phyloP scores from a whole-genome alignment of 2,113 vertebrate genomes.

The Hippocampus comes region DNA sequence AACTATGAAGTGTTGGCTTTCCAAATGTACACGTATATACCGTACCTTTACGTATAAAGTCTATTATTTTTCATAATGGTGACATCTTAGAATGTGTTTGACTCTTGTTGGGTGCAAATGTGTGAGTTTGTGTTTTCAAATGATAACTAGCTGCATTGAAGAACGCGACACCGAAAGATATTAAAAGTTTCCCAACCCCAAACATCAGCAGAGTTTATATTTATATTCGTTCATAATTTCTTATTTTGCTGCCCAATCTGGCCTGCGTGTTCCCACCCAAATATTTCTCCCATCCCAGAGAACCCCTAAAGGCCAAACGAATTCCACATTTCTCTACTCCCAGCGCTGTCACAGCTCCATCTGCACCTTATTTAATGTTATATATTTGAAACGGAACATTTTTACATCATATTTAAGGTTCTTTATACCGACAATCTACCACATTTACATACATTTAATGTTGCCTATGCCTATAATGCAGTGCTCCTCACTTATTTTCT shows the following conservation, averaged over 20 bases:
- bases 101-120: too few relatives aligned
- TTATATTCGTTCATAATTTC: neutral
- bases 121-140: neutral
- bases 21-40: too few relatives aligned
- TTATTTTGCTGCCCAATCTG: neutral
- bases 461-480: neutral
- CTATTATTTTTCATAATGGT: too few relatives aligned
- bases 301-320: neutral
- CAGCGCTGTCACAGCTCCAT: neutral
- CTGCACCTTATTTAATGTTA: neutral
- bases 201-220: neutral
- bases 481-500: too few relatives aligned
- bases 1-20: too few relatives aligned
- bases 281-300: neutral
- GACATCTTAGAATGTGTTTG: too few relatives aligned
- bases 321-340: constrained; percentile 1
- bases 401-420: neutral
- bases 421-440: neutral
- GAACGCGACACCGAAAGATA: neutral
- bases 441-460: neutral
- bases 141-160: neutral
- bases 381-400: neutral
- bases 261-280: neutral
- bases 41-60: too few relatives aligned
- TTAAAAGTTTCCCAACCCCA: too few relatives aligned